Evolutionary conservation across 2,797 vertebrate species (phyloP), one percentile per base, ranked within the genome.

Genomic region (Avahi laniger): DNA sequence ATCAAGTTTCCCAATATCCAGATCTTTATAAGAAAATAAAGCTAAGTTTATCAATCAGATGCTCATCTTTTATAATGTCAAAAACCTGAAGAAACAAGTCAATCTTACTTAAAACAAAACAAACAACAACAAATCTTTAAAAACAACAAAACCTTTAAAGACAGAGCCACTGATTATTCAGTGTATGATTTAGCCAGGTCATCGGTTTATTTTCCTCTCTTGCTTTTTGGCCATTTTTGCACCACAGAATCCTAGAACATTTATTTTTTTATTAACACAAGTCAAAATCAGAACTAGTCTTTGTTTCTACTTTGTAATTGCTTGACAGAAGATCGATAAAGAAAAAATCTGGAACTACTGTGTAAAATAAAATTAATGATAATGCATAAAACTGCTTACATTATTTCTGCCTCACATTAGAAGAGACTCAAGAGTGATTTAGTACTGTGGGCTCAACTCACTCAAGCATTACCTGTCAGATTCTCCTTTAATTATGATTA

Each of bases 71-170:
- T 65, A 91, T 67, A 93, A 90, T 38, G 24, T 17, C 59, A 83
- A 93, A 87, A 90, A 89, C 63, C 22, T 84, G 28, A 96, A 90
- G 65, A 93, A 94, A 89, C 10, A 82, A 96, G 33, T n/a, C 9
- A 75, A 75, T 91, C 30, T 69, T 63, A 73, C 38, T 80, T 80
- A 78, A 84, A 95, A 88, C 1, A 91, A 88, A 95, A 78, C 4
- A 78, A 52, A 30, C 5, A 80, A 84, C 28, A 67, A 80, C 78
- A 46, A 80, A 52, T 4, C 2, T 81, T 95, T 59, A 52, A 85
- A 73, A 89, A 78, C 14, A 81, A 59, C 2, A 76, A 79, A 83
- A 46, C 12, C n/a, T 83, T 91, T 54, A 46, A 94, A 57, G 35
- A 76, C 38, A 41, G 20, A 83, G 50, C 35, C 35, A 48, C 38